These are phyloP conservation scores for Rhynchonema sp. DNA, from an alignment of 2,888 invertebrate genomes.

Conservation along the genomic window DNA sequence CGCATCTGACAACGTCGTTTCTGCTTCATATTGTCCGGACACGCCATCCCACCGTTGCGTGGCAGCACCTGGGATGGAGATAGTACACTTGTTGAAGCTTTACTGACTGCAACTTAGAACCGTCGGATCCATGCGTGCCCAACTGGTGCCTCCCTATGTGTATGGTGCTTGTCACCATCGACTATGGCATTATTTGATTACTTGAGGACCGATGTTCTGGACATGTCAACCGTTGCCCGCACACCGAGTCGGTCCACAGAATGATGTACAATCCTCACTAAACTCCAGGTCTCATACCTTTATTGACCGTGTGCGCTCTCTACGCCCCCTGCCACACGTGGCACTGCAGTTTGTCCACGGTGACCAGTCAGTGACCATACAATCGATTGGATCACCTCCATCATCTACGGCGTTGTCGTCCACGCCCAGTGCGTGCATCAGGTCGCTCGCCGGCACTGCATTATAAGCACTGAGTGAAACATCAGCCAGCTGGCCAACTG, in stretches of 20 bases:
- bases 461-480: too few species aligned
- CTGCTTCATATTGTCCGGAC: constrained; percentile 24
- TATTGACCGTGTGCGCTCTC: constrained; percentile 17
- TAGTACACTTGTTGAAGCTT: too few species aligned
- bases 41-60: constrained; percentile 22
- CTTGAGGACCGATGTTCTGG: too few species aligned
- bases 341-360: constrained; percentile 59
- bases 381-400: constrained; percentile 31
- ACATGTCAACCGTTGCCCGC: too few species aligned
- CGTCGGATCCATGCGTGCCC: too few species aligned
- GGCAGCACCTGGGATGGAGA: constrained; percentile 15
- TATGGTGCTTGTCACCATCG: too few species aligned
- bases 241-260: too few species aligned
- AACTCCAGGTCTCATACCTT: too few species aligned
- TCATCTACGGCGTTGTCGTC: constrained; percentile 14
- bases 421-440: constrained; percentile 18
- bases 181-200: background rate
- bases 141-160: too few species aligned
- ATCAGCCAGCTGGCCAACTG: too few species aligned
- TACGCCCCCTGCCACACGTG: constrained; percentile 58
- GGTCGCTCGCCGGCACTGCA: constrained; percentile 20
- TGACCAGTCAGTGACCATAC: constrained; percentile 53
- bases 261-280: too few species aligned
- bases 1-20: constrained; percentile 20
- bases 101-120: too few species aligned